Percentiles rank a stretch among this genome's conserved stretches.
Conservation (phyloP, 92 coral and sea anemone species). For the Paragorgia papillata region DNA sequence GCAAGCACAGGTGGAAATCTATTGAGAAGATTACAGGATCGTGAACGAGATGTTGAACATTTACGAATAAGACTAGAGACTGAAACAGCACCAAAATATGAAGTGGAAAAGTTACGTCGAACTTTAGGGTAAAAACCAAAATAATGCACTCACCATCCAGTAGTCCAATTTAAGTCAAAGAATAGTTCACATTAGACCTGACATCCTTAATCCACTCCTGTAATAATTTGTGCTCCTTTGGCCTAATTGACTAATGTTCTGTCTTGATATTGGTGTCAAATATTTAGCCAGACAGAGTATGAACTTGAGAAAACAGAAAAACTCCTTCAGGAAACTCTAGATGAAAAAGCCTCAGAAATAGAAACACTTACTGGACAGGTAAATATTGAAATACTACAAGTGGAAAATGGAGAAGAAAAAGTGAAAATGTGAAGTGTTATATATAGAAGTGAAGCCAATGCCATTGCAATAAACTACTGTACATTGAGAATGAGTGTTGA, state of each 20-base stretch:
- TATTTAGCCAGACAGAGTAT: conserved; percentile 29
- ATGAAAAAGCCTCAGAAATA: conserved; percentile 20
- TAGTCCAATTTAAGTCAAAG: not conserved
- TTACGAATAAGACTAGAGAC: conserved; percentile 25
- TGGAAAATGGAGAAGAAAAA: not conserved
- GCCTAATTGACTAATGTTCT: too few species aligned
- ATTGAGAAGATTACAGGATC: conserved; percentile 17
- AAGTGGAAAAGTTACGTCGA: conserved; percentile 36
- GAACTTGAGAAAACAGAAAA: conserved; percentile 38
- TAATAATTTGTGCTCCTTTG: too few species aligned
- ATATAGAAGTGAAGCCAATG: not conserved
- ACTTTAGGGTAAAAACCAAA: conserved; percentile 31
- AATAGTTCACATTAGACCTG: too few species aligned
- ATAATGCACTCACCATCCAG: not conserved
- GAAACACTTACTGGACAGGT: conserved; percentile 3
- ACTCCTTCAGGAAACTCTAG: conserved; percentile 26
- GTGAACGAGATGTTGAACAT: conserved; percentile 41
- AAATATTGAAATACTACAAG: not conserved
- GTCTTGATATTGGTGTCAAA: not conserved
- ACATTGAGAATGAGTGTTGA: too few species aligned
- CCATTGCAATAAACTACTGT: too few species aligned
- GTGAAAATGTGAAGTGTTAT: not conserved
- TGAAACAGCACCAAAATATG: conserved; percentile 40
- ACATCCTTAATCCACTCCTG: too few species aligned
- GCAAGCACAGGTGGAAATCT: not conserved